Base-by-base conservation (phyloP, 1,140 invertebrate genomes). In the Drosophila novamexicana region DNA sequence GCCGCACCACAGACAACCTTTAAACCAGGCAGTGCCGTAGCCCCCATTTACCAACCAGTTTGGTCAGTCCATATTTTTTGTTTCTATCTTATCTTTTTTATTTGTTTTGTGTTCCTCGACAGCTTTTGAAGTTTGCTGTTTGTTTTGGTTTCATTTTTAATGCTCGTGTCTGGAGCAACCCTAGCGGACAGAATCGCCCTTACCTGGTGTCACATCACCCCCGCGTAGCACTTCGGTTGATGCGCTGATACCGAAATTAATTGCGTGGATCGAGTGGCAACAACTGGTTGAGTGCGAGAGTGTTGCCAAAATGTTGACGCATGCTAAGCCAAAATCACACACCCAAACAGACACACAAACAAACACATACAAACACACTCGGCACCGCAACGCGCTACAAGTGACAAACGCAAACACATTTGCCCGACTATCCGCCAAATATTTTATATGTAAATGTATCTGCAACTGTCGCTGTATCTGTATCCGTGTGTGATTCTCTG, bases 331-430 rank as follows among this genome's bases (percentile, higher is more conserved):
- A 70, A 58, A 65, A 42, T 52, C 62, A 50, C 56, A 52, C 44
- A 64, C 66, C 74, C 63, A 50, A 1, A 79, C 49, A 79, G 61
- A 39, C 29, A 54, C 37, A 56, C 34, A 62, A 36, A 14, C 18
- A 45, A 37, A 59, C 53, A 29, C 22, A 29, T 36, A 37, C 40
- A 50, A 50, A 64, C 63, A 77, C 40, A 64, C 58, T 53, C 59
- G 32, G 39, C 36, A 45, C 81, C 81, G 75, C 83, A 88, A 67
- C 70, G 64, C 68, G 66, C 73, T 76, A 83, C 82, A 83, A 88
- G 83, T 88, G 83, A 88, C 84, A 88, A 88, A 88, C 77, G 84
- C 83, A 88, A 88, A 88, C 84, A 89, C 84, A 89, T 89, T 89
- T 89, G 62, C 69, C 75, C 16, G 66, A 40, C 81, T 59, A 77